Evolutionary conservation across 2,888 invertebrate species (phyloP).

Genomic region (Tortricodes alternella): DNA sequence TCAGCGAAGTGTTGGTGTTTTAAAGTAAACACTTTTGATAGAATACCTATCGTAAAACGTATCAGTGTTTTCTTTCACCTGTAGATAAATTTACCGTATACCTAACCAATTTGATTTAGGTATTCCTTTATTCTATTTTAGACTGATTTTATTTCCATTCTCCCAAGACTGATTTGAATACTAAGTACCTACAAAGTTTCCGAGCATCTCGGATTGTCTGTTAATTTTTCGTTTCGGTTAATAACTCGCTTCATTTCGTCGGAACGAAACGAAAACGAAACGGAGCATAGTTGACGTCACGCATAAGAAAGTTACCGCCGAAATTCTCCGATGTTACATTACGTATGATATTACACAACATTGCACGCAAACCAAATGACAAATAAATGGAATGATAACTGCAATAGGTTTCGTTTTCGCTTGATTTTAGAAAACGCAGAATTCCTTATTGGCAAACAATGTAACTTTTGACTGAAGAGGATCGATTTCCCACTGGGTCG

Average conservation of each 20-base stretch:
- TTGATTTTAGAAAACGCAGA: no score
- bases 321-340: neutral
- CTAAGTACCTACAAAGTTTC: no score
- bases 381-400: no score
- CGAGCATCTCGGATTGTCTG: no score
- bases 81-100: neutral
- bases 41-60: neutral
- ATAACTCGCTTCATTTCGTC: conserved; percentile 8
- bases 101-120: no score
- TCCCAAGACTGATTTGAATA: neutral
- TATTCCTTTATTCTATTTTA: neutral
- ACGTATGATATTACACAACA: neutral
- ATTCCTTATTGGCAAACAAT: neutral
- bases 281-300: conserved; percentile 21
- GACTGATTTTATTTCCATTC: neutral
- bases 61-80: neutral
- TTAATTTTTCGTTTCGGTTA: neutral
- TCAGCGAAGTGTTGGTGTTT: neutral
- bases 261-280: no score
- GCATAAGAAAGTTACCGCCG: conserved; percentile 24
- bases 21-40: neutral
- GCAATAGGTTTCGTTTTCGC: no score
- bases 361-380: no score
- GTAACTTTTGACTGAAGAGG: neutral
- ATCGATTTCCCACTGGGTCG: neutral